A percentile compares a stretch with the other conserved stretches of the same genome.
Conservation (phyloP, 2,113 vertebrate genomes). For the Serinus canaria region DNA sequence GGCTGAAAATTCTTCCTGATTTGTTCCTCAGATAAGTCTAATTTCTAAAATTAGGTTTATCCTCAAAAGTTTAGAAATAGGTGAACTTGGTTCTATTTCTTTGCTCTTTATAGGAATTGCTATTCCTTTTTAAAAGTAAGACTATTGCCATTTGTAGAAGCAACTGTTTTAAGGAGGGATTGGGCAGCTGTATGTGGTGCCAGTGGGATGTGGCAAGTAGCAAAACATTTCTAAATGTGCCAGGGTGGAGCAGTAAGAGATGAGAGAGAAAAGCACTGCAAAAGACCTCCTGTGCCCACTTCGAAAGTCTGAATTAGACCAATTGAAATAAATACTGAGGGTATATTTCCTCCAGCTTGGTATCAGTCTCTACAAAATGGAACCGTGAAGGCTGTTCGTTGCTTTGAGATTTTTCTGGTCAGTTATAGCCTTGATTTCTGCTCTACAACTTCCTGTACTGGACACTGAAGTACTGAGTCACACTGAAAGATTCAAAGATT, state of each 20-base stretch:
- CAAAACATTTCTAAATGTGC: background rate
- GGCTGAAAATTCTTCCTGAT: background rate
- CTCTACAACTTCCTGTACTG: background rate
- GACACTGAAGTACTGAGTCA: background rate
- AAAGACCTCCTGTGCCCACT: background rate
- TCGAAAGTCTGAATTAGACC: background rate
- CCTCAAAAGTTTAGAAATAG: conserved; percentile 17
- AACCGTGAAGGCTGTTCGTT: background rate
- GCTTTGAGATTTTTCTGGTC: background rate
- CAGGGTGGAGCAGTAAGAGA: background rate
- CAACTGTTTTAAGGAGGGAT: background rate
- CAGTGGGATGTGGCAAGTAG: background rate
- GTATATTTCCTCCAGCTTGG: background rate
- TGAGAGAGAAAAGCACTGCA: background rate
- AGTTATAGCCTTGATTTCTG: background rate
- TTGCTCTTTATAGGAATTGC: background rate
- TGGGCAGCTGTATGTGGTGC: background rate
- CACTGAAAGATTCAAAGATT: background rate
- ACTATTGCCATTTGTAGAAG: background rate
- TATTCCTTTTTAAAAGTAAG: background rate
- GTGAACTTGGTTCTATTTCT: background rate
- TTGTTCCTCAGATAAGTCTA: background rate
- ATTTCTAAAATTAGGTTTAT: background rate
- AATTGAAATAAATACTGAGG: background rate
- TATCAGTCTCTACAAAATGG: background rate